A percentile compares a stretch with the other conserved stretches of the same genome.
These are phyloP conservation scores for Pseudorasbora parva DNA, from an alignment of 2,113 vertebrate species.

Conservation along the genomic window DNA sequence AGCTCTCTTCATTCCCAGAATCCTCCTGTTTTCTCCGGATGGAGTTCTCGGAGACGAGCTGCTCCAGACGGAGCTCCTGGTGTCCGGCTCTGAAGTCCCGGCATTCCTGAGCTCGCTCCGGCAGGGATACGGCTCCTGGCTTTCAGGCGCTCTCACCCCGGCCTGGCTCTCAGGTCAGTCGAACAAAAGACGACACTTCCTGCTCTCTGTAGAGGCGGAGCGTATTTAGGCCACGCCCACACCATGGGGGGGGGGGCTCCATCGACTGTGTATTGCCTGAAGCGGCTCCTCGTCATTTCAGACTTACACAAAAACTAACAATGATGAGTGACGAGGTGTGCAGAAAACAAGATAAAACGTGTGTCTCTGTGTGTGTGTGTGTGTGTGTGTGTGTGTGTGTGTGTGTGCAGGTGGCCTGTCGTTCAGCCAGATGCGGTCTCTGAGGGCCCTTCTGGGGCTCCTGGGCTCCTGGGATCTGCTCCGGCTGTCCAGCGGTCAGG, in stretches of 20 bases:
- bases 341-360: no score
- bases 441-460: conserved; percentile 63
- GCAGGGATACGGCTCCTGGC: conserved; percentile 71
- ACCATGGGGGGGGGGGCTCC: no score
- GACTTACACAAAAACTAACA: no score
- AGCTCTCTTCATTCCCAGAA: conserved; percentile 68
- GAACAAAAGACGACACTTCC: no score
- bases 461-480: conserved; percentile 77
- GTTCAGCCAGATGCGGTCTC: conserved; percentile 70
- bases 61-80: conserved; percentile 68
- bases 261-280: no score
- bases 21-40: conserved; percentile 74
- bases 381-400: no score
- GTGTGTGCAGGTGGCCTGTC: conserved; percentile 73
- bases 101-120: conserved; percentile 72
- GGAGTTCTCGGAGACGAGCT: conserved; percentile 70
- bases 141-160: conserved; percentile 72
- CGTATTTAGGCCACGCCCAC: no score
- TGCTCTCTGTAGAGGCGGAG: no score
- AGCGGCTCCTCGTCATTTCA: no score
- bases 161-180: conserved; percentile 73
- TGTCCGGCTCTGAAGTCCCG: conserved; percentile 67
- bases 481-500: conserved; percentile 65
- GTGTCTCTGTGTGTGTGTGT: no score
- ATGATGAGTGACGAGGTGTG: no score